Evolutionary conservation across 1,140 invertebrate genomes (phyloP).

Genomic region (Rhagoletis pomonella): DNA sequence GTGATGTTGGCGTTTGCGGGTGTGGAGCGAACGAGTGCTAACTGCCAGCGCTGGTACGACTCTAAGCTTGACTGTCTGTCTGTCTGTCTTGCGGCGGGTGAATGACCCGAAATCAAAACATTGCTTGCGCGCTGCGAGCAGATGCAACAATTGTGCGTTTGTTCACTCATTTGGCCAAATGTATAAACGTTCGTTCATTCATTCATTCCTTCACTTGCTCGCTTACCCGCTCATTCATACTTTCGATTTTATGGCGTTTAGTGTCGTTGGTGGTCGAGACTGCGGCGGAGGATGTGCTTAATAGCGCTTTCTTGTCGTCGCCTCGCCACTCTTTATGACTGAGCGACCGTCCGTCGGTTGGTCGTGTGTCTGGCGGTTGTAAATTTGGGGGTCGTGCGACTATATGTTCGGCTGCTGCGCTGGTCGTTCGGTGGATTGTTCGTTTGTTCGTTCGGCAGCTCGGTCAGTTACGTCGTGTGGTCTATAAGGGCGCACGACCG

Average conservation of each 20-base stretch:
- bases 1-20: conserved; percentile 30
- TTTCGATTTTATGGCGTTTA: conserved; percentile 20
- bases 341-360: not conserved
- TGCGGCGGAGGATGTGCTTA: conserved; percentile 23
- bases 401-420: too few species aligned
- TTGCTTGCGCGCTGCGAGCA: conserved; percentile 45
- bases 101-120: conserved; percentile 57
- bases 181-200: conserved; percentile 19
- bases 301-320: not conserved
- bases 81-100: conserved; percentile 34
- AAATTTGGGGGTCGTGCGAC: conserved; percentile 8
- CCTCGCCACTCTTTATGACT: not conserved
- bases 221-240: conserved; percentile 26
- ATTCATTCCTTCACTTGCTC: conserved; percentile 4
- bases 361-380: not conserved
- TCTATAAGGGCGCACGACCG: conserved; percentile 42
- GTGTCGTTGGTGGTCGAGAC: not conserved
- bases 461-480: conserved; percentile 6
- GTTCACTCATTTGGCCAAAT: conserved; percentile 1
- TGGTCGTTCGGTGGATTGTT: not conserved
- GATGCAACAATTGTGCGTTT: conserved; percentile 56
- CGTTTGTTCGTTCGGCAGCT: conserved; percentile 21
- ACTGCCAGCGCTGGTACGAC: not conserved
- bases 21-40: conserved; percentile 7
- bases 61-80: conserved; percentile 36